Base-by-base conservation (phyloP, 2,888 invertebrate genomes). In the Aphelenchoides bicaudatus region DNA sequence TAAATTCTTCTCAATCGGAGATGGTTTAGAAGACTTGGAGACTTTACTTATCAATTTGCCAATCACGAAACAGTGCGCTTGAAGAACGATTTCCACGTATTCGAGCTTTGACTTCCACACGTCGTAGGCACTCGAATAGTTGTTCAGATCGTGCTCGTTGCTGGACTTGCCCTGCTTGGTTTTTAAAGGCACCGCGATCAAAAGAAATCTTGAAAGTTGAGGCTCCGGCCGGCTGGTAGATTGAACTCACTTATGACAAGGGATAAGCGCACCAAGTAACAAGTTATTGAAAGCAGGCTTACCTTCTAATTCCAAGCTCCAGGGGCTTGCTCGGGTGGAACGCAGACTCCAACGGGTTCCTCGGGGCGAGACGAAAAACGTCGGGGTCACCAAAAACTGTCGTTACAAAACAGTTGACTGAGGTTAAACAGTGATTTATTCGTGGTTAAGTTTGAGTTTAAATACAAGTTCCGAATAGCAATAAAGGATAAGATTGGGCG, bases 21-120 rank as follows among this genome's bases (percentile, higher is more conserved):
- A 34, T 34, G 34, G 16, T 34, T 34, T 34, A 34, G 34, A 34
- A 34, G 34, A 16, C 16, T 16, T 34, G 34, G 34, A 34, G 34
- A 34, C 34, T 34, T 34, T 34, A 16, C 34, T 34, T 16, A 34
- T 34, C 34, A 34, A 34, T 34, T 34, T 34, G 34, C 34, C 34
- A 34, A 34, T 34, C 34, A 34, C 34, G 34, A 16, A 34, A 34
- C 34, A 16, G 34, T 34, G 34, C 34, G 34, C 34, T 34, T 34
- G 34, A 34, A 34, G 34, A 34, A 34, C 34, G 16, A 34, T 34
- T 34, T 34, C 34, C 34, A 34, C 34, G 34, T 34, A 34, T 16
- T 34, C 34, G 34, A 34, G 34, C 34, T 34, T n/a, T 34, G 34
- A 34, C 34, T 34, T 34, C 34, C 34, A 34, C 34, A 34, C 34